Evolutionary conservation across 2,888 invertebrate species (phyloP), one percentile per base, ranked within the genome.

Genomic region (Andrena chrysosceles): DNA sequence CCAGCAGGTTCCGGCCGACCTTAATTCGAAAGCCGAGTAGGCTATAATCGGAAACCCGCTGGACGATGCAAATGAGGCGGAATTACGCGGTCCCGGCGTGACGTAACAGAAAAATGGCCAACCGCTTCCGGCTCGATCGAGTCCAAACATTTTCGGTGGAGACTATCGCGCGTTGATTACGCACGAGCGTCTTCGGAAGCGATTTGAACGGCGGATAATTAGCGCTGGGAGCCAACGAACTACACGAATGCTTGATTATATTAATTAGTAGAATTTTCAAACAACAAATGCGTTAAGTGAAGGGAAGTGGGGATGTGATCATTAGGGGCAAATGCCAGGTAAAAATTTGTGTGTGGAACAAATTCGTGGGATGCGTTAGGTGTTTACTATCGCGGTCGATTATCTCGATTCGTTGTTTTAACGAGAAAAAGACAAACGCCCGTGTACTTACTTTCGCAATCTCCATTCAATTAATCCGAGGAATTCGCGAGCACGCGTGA

Each of bases 31-130:
- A 85, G 87, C 87, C 88, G 89, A 83, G 79, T 69, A 86, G 76
- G 85, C 89, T 91, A 89, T 90, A 91, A 91, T 91, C 90, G 91
- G 84, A 87, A 85, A 89, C 85, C 85, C 85, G 87, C 77, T 83
- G 87, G 73, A 89, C 89, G 86, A 88, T 90, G 89, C 89, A 91
- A 91, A 91, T 90, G 86, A 89, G 90, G 80, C 83, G 85, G 85
- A 84, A 88, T 88, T 84, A 77, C 73, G 80, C 84, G 81, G 71
- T 81, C 84, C 83, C 13, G 10, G n/a, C 13, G 78, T 90, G 87
- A 88, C 83, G 89, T 89, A 91, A 90, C 81, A 81, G 59, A 81
- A 42, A 80, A 69, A 63, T 81, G 82, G 71, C 81, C 56, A 70
- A 71, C 69, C 71, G 83, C 85, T 88, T 90, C 90, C 90, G 89